Evolutionary conservation across 2,797 vertebrate species (phyloP).

Genomic region (Cyclopterus lumpus): DNA sequence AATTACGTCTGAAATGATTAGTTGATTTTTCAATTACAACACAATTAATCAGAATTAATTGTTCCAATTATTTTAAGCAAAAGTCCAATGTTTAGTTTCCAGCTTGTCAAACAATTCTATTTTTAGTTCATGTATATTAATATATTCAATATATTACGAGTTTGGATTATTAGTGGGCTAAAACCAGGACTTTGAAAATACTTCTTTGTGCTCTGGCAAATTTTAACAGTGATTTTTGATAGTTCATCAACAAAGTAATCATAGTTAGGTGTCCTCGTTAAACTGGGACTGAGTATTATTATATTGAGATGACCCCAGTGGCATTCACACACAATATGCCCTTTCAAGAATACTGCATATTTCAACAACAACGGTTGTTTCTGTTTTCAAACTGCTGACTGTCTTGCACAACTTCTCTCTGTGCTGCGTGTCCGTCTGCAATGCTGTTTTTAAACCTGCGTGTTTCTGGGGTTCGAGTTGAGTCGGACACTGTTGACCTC

Average conservation of each 20-base stretch:
- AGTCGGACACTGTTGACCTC: not conserved
- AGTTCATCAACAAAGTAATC: not conserved
- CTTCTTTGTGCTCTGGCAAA: not conserved
- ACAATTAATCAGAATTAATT: not conserved
- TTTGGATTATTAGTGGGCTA: not conserved
- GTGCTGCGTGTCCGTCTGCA: not conserved
- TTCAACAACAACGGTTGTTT: constrained; percentile 67
- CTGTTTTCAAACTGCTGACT: constrained; percentile 64
- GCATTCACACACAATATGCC: constrained; percentile 48
- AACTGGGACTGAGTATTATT: not conserved
- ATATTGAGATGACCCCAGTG: not conserved
- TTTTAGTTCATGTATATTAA: not conserved
- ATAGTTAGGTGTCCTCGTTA: not conserved
- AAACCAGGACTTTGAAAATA: not conserved
- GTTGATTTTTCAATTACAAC: not conserved
- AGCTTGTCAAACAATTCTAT: not conserved
- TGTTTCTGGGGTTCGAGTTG: not conserved
- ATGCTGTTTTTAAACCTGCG: not conserved
- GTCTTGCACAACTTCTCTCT: constrained; percentile 25
- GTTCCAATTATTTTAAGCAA: not conserved
- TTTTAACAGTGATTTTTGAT: not conserved
- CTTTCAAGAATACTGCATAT: constrained; percentile 59
- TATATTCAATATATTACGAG: not conserved
- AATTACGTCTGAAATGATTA: not conserved
- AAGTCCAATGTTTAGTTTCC: no score